These are phyloP conservation scores for Phocoena sinus DNA, from an alignment of 2,113 vertebrate species.

Conservation along the genomic window DNA sequence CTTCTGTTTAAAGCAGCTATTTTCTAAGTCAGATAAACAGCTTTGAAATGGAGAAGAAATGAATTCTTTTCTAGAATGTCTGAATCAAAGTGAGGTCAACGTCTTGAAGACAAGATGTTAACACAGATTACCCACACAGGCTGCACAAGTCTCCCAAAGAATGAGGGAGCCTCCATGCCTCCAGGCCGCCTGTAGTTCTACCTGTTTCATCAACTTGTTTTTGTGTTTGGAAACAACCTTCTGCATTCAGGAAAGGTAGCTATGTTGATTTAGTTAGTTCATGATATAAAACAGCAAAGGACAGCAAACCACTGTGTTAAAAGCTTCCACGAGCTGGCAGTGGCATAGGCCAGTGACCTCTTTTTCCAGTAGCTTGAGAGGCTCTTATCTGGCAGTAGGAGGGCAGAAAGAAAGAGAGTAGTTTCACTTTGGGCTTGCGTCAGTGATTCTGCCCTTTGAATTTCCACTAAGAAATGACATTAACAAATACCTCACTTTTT, in stretches of 20 bases:
- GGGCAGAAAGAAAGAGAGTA: slow-evolving; percentile 37
- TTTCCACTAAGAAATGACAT: slow-evolving; percentile 49
- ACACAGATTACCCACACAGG: slow-evolving; percentile 70
- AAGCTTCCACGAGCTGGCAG: not conserved
- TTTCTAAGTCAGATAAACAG: slow-evolving; percentile 81
- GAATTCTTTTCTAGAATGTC: slow-evolving; percentile 69
- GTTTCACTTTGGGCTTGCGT: not conserved
- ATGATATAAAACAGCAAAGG: not conserved
- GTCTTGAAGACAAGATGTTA: slow-evolving; percentile 75
- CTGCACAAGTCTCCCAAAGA: slow-evolving; percentile 54
- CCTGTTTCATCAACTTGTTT: not conserved
- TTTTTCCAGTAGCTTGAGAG: not conserved
- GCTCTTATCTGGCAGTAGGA: not conserved
- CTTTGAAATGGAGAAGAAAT: slow-evolving; percentile 78
- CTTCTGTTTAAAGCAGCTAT: slow-evolving; percentile 80
- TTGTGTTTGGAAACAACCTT: slow-evolving; percentile 52
- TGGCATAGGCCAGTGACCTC: not conserved
- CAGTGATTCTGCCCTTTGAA: slow-evolving; percentile 2
- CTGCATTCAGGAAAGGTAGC: not conserved
- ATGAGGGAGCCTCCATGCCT: not conserved
- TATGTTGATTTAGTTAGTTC: slow-evolving; percentile 45
- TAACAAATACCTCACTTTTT: slow-evolving; percentile 42
- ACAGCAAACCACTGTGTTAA: not conserved
- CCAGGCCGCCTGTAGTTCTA: slow-evolving; percentile 22
- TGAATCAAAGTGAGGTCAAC: slow-evolving; percentile 75